Base-by-base conservation (phyloP, 2,888 invertebrate genomes). In the Thysanoteuthis rhombus region DNA sequence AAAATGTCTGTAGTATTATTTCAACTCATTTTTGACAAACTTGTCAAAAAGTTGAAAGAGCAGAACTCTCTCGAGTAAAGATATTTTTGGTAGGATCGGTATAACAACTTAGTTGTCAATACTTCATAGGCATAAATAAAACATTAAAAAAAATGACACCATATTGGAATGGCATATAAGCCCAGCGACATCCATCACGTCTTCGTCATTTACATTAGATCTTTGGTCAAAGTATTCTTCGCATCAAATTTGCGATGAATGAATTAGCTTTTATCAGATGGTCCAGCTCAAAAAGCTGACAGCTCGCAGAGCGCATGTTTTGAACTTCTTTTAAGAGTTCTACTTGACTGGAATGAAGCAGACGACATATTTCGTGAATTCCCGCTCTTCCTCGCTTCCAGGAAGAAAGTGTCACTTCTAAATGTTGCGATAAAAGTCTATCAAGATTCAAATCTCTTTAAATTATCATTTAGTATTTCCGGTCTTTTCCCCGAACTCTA, bases 311-410 rank as follows among this genome's bases (percentile, higher is more conserved):
- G 75, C 75, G 75, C n/a, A 16, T 12, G n/a, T 10, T 75, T 75
- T 75, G n/a, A n/a, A 75, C 75, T 75, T 75, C n/a, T 75, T 75
- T 75, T 75, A 75, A 75, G 75, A n/a, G 75, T 75, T 75, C 75
- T n/a, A 10, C n/a, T 75, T 75, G 8, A 75, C n/a, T 75, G n/a
- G 75, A 75, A 75, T 75, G 16, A 75, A 75, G 75, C 75, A 75
- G 75, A 75, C 75, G 75, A 75, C 75, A 75, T 75, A n/a, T 75
- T 75, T 75, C 4, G n/a, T n/a, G 75, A n/a, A 36, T 75, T n/a
- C 75, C n/a, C n/a, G n/a, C 75, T 75, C 75, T 16, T 16, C 75
- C n/a, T 36, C 12, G n/a, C 75, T 75, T 10, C n/a, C n/a, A 75
- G n/a, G 75, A 75, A n/a, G 75, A 75, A 36, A 75, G 75, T 75